phyloP scores from a whole-genome alignment of 2,888 invertebrate genomes.

The Linnaemya vulpina region DNA sequence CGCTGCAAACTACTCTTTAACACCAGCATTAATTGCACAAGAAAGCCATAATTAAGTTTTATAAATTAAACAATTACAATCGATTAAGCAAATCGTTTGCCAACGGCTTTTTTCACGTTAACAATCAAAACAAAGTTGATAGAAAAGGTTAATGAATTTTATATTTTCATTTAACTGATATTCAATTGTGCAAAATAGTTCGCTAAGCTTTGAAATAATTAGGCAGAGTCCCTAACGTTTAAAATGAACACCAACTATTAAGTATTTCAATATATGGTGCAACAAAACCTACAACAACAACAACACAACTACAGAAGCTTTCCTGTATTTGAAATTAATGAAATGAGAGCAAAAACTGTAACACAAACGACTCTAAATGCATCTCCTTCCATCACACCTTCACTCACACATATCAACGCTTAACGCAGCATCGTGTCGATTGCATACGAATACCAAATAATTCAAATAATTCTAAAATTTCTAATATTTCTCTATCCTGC shows the following conservation, averaged over 20 bases:
- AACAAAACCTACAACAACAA: neutral
- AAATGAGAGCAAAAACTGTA: neutral
- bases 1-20: neutral
- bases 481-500: neutral
- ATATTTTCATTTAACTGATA: neutral
- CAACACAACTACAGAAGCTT: neutral
- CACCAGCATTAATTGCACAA: neutral
- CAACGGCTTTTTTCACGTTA: constrained; percentile 25
- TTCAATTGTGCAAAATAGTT: neutral
- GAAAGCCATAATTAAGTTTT: constrained; percentile 19
- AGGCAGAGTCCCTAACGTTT: neutral
- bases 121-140: neutral
- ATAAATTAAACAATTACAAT: constrained; percentile 42
- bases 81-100: constrained; percentile 41
- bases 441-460: neutral
- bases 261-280: neutral
- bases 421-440: neutral
- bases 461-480: too few relatives aligned
- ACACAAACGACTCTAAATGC: neutral
- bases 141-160: neutral
- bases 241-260: neutral
- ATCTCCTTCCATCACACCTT: neutral
- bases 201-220: neutral
- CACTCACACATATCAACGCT: neutral
- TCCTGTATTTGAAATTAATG: neutral